Conservation (phyloP, 2,888 invertebrate species). For the Dendrolimus houi region DNA sequence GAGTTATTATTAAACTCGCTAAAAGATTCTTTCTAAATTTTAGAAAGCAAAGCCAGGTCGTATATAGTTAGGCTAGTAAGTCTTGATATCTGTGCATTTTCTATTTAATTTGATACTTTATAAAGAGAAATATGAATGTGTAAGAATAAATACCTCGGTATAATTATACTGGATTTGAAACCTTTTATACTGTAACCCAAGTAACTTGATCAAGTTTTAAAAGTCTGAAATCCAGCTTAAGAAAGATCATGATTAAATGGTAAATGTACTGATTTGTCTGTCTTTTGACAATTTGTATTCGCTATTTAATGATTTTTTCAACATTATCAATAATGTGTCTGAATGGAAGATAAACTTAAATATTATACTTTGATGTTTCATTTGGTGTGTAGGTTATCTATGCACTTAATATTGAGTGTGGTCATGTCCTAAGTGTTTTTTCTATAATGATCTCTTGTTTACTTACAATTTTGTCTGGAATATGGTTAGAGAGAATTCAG, state of each 20-base stretch:
- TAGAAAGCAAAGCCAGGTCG: conserved; percentile 34
- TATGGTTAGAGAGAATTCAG: conserved; percentile 32
- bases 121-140: conserved; percentile 21
- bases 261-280: conserved; percentile 19
- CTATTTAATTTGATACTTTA: conserved; percentile 52
- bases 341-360: conserved; percentile 47
- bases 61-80: conserved; percentile 51
- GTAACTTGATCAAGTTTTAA: too few relatives aligned
- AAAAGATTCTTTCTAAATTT: conserved; percentile 43
- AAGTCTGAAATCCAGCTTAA: too few relatives aligned
- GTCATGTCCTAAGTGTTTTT: conserved; percentile 53
- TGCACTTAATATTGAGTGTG: conserved; percentile 54
- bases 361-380: conserved; percentile 37
- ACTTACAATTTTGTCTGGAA: conserved; percentile 70
- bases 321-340: conserved; percentile 40
- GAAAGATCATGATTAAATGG: conserved; percentile 1
- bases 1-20: not conserved
- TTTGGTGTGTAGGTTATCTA: conserved; percentile 43
- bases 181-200: too few relatives aligned
- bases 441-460: conserved; percentile 62
- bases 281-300: conserved; percentile 21
- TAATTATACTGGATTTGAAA: too few relatives aligned
- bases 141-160: not conserved
- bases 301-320: conserved; percentile 29
- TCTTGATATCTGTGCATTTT: conserved; percentile 51